Conservation (phyloP, 2,797 vertebrate species). For the Pseudomugil tenellus region DNA sequence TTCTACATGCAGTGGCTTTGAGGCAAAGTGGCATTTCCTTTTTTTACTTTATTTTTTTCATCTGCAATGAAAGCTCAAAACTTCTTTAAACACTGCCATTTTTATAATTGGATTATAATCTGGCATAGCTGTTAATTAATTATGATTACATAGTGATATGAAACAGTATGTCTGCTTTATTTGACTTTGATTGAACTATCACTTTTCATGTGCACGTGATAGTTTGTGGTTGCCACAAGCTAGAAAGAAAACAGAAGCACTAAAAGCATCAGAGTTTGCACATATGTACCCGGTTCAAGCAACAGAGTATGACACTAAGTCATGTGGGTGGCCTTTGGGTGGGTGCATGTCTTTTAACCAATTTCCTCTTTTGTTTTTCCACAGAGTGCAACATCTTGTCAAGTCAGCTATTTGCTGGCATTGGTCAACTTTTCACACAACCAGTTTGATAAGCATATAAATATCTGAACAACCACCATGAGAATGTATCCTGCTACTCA, state of each 20-base stretch:
- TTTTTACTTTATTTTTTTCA: not conserved
- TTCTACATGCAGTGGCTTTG: not conserved
- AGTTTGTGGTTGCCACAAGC: conserved; percentile 17
- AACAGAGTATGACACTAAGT: conserved; percentile 20
- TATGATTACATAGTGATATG: not conserved
- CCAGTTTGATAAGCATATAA: not conserved
- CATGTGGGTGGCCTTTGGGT: conserved; percentile 50
- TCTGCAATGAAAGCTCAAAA: not conserved
- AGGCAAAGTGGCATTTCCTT: not conserved
- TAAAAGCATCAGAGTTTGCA: not conserved
- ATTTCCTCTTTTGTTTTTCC: conserved; percentile 7
- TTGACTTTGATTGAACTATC: too few species aligned
- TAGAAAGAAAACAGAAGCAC: conserved; percentile 27
- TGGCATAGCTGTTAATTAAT: not conserved
- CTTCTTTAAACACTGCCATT: not conserved
- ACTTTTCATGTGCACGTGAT: not conserved
- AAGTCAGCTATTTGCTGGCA: not conserved
- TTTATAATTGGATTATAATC: too few species aligned
- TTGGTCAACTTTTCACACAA: not conserved
- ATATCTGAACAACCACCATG: conserved; percentile 1
- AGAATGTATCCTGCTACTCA: not conserved
- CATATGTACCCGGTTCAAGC: conserved; percentile 26
- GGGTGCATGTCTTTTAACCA: too few species aligned
- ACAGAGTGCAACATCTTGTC: conserved; percentile 13
- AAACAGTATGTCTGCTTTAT: not conserved